Base-by-base conservation (phyloP, 2,113 vertebrate species). In the Syngnathus typhle region DNA sequence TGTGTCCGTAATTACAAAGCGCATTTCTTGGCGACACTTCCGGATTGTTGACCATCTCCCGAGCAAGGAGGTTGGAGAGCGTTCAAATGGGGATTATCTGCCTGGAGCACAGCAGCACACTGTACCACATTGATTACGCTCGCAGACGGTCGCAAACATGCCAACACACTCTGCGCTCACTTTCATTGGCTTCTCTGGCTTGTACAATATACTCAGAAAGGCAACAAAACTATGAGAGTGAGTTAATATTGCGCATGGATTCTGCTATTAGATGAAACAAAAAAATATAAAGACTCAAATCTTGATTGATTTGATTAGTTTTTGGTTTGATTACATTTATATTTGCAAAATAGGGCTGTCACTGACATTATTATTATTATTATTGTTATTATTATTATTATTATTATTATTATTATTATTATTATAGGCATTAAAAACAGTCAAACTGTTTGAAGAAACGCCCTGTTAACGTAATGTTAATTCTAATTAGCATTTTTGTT, bases 1-100 rank as follows among this genome's bases (percentile, higher is more conserved):
- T 75, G 72, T 78, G 79, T 85, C 59, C 67, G 80, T 85, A 88
- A 84, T 88, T 83, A 80, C 82, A 80, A 85, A 82, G 78, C 76
- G 74, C 79, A 83, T 84, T 85, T 86, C 78, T 78, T 84, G 82
- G 83, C 74, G 38, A 69, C 71, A 68, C 72, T 58, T 71, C 18
- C 76, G 83, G 77, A 83, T 77, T 87, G 78, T 83, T 84, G 84
- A 85, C 84, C 79, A 82, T 85, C 83, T 84, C 71, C 69, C 76
- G 60, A 75, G 74, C 68, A 51, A 77, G 76, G 12, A 27, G 60
- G 67, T 72, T 84, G 79, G 77, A 83, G 78, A 81, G 80, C 23
- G 46, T 78, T 88, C 82, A 83, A 79, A 81, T 77, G 72, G 74
- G 82, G 81, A 87, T 88, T 82, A 85, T 84, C 83, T 87, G n/a